Evolutionary conservation across 2,888 invertebrate species (phyloP).

Genomic region (Lymantria dispar): DNA sequence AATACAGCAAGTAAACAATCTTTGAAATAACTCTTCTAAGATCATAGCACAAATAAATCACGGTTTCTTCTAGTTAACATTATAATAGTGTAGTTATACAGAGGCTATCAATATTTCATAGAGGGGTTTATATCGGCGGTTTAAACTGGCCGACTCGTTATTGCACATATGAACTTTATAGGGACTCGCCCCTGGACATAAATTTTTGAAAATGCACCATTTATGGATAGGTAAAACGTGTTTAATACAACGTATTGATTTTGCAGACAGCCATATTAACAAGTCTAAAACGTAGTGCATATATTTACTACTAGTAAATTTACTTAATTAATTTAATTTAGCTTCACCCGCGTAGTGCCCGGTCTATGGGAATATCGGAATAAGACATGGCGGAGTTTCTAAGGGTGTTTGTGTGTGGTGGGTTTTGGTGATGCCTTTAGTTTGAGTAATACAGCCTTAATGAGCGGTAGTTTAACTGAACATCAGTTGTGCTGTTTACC

Average conservation of each 20-base stretch:
- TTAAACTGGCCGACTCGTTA: constrained; percentile 73
- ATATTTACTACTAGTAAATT: neutral
- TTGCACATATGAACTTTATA: constrained; percentile 76
- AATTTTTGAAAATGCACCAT: constrained; percentile 69
- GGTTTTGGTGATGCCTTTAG: no score
- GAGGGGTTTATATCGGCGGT: constrained; percentile 63
- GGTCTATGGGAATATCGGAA: no score
- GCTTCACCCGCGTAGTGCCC: no score
- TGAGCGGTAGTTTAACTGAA: no score
- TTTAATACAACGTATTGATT: constrained; percentile 69
- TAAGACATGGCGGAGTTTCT: no score
- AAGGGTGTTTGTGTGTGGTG: no score
- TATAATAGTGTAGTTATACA: constrained; percentile 46
- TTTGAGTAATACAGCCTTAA: no score
- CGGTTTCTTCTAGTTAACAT: constrained; percentile 29
- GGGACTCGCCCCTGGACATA: constrained; percentile 73
- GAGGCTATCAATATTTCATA: constrained; percentile 74
- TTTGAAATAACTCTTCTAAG: neutral
- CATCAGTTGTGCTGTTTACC: no score
- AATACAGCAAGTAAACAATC: neutral
- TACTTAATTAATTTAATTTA: neutral
- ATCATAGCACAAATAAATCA: constrained; percentile 24
- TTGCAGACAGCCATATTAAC: constrained; percentile 58
- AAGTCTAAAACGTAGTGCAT: constrained; percentile 12
- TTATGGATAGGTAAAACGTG: constrained; percentile 61